Base-by-base conservation (phyloP, 2,888 invertebrate species). In the Polydrusus cervinus region DNA sequence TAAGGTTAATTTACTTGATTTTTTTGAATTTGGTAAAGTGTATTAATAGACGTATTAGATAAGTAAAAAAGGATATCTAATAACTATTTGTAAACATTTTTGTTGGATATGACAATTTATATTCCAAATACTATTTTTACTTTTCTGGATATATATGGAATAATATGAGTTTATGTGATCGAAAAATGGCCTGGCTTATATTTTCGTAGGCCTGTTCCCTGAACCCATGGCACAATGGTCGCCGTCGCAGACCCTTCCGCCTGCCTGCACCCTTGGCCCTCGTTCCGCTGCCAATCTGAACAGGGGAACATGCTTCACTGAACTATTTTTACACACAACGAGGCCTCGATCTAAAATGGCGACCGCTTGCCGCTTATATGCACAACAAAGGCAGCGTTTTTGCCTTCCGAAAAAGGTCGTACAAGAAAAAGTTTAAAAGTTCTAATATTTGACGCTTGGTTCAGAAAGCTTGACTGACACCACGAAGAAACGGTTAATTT, bases 251-350 rank as follows among this genome's bases (percentile, higher is more conserved):
- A 62, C 61, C 60, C 71, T 64, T 62, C 51, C 60, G 72, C 57
- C 40, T 51, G 51, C 38, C 34, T 47, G 14, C 61, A 68, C 75
- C 68, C 51, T 60, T 57, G 60, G 43, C 85, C 84, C 84, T 84
- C 83, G 80, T 82, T 77, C 78, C 82, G 79, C 82, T 84, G 84
- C 84, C 85, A 85, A 85, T 85, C 84, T 84, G 68, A 64, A 51
- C 60, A 83, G 85, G 86, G 86, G 85, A 85, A 84, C 84, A 86
- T 85, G 86, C 86, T 85, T 85, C 82, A 83, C 83, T 86, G 86
- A 85, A 85, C 86, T 87, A 86, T 86, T 87, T 87, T 86, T 86
- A 87, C 85, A 85, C 66, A 66, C 84, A 84, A 84, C 84, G 83
- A 84, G 84, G 82, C 82, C 82, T 81, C 83, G 84, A 83, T 83